Evolutionary conservation across 2,888 invertebrate genomes (phyloP).

Genomic region (Fissipunctia ypsillon): DNA sequence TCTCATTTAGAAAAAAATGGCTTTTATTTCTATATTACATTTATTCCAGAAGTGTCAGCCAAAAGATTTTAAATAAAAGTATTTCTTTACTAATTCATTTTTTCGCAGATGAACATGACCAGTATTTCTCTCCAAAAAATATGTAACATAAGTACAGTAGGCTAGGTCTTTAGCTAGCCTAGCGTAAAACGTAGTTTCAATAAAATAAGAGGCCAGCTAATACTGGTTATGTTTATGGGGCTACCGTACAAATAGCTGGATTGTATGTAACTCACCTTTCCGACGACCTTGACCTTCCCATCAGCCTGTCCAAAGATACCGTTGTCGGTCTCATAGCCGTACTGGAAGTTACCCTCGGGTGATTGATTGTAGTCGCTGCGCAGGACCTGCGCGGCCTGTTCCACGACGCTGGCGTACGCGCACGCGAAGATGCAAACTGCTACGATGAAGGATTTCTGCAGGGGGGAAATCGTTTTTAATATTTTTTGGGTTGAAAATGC

Average conservation of each 20-base stretch:
- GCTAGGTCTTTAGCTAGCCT: neutral
- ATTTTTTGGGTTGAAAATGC: neutral
- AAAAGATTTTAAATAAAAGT: neutral
- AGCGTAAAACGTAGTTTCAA: neutral
- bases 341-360: conserved; percentile 89
- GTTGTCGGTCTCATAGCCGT: conserved; percentile 90
- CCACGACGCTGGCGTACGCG: conserved; percentile 65
- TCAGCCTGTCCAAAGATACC: conserved; percentile 88
- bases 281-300: conserved; percentile 74
- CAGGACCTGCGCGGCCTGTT: conserved; percentile 61
- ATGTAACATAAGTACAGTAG: neutral
- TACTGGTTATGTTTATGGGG: neutral
- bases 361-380: conserved; percentile 74
- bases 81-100: neutral
- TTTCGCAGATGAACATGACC: too few relatives aligned
- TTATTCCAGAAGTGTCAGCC: neutral
- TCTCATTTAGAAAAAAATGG: neutral
- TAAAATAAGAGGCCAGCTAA: neutral
- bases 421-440: conserved; percentile 71
- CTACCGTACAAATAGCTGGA: neutral
- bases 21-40: neutral
- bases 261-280: conserved; percentile 64
- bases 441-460: conserved; percentile 73
- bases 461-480: neutral
- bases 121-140: too few relatives aligned